Conservation (phyloP, 1,140 invertebrate species). For the Hycleus phaleratus region DNA sequence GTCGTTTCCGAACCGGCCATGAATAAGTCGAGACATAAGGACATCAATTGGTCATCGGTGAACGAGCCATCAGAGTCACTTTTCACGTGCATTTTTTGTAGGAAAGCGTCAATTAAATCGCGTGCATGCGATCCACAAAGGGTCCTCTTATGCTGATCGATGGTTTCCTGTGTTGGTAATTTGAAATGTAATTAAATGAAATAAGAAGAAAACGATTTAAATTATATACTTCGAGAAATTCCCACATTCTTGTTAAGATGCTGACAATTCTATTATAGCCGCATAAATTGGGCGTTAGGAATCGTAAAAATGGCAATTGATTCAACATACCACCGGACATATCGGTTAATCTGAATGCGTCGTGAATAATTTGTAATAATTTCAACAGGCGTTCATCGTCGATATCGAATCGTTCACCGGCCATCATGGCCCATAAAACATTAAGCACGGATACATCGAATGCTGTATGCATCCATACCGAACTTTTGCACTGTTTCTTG, state of each 20-base stretch:
- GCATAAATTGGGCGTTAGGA: constrained; percentile 48
- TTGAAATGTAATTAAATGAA: constrained; percentile 4
- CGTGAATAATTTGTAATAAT: constrained; percentile 49
- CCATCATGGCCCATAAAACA: constrained; percentile 63
- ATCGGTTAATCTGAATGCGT: constrained; percentile 52
- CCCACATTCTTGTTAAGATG: constrained; percentile 16
- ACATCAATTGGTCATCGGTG: constrained; percentile 55
- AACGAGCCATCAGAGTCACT: constrained; percentile 23
- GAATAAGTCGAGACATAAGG: constrained; percentile 61
- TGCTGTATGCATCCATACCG: constrained; percentile 44
- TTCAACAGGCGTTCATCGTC: constrained; percentile 44
- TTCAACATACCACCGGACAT: constrained; percentile 60
- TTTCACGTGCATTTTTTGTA: constrained; percentile 27
- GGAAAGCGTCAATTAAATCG: constrained; percentile 31
- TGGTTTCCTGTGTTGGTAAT: constrained; percentile 22
- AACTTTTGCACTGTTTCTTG: constrained; percentile 24
- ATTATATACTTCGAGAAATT: constrained; percentile 12
- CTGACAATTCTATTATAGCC: constrained; percentile 47
- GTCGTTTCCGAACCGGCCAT: constrained; percentile 62
- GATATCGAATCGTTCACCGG: constrained; percentile 54
- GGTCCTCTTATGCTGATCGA: constrained; percentile 27
- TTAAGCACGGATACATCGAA: constrained; percentile 60
- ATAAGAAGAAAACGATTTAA: background rate
- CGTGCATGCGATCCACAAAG: constrained; percentile 15
- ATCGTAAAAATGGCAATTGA: constrained; percentile 55